Base-by-base conservation (phyloP, 2,888 invertebrate species). In the Muschampia plurimacula region DNA sequence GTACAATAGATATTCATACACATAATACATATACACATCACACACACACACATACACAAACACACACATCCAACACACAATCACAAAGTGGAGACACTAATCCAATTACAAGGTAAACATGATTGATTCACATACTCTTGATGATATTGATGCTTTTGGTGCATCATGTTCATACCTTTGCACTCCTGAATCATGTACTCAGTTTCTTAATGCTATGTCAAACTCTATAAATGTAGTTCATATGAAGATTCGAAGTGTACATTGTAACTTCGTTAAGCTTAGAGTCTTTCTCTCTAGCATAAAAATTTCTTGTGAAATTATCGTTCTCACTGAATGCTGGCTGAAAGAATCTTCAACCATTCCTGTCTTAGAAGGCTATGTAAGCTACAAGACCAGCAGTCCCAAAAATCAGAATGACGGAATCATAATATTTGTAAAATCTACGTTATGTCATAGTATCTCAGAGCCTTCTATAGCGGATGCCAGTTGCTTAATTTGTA, bases 391-490 rank as follows among this genome's bases (percentile, higher is more conserved):
- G 5, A 57, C 70, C 2, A 68, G 32, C 36, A 70, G 41, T 8
- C 39, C 46, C 7, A 32, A 28, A 28, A 64, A 69, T n/a, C 62
- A 73, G 70, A 75, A 67, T 68, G 73, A 68, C 44, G 75, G 73
- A 52, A 69, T 72, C 9, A 60, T 70, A 10, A 12, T 75, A 13
- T 75, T 39, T 55, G 62, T 70, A 22, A 70, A 67, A 5, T 36
- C 32, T 7, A n/a, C 28, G 7, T 12, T 75, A 52, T 10, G 22
- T 3, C 66, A 67, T 10, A 28, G 6, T 10, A 60, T 72, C 15
- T 22, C 62, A 32, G 69, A 74, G 46, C 72, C 72, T 46, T 9
- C 8, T 5, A 52, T 72, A 12, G 0, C 39, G 4, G 72, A 72
- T 39, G 71, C 68, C 5, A 69, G 69, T 15, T 65, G 69, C 15